Percentiles rank a stretch among this genome's conserved stretches.
These are phyloP conservation scores for Butorides virescens DNA, from an alignment of 2,113 vertebrate species.

Conservation along the genomic window DNA sequence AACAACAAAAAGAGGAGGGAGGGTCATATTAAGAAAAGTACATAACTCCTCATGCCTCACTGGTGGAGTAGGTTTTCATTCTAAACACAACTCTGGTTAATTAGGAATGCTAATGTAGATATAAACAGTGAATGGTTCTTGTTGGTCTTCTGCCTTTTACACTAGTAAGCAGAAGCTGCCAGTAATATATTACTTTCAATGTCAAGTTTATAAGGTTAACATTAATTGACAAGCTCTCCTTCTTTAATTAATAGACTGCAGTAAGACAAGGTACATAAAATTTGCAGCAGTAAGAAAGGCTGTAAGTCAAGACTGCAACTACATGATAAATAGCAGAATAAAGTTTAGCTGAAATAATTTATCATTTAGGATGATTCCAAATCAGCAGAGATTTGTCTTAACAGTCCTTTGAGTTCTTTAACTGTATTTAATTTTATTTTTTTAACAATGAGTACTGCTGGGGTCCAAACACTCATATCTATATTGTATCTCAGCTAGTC, in stretches of 20 bases:
- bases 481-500: not conserved
- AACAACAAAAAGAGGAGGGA: not conserved
- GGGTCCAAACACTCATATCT: not conserved
- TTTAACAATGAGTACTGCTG: not conserved
- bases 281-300: not conserved
- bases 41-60: not conserved
- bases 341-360: not conserved
- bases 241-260: not conserved
- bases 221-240: not conserved
- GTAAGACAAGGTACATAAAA: not conserved
- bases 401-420: not conserved
- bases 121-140: not conserved
- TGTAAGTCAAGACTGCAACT: not conserved
- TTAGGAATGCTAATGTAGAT: not conserved
- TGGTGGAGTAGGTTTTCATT: not conserved
- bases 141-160: not conserved
- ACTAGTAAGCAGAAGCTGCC: not conserved
- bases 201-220: not conserved
- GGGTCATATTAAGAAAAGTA: not conserved
- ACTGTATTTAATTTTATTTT: not conserved
- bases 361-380: not conserved
- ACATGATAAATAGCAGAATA: not conserved
- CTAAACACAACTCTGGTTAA: not conserved
- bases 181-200: not conserved
- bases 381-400: not conserved